Conservation (phyloP, 2,888 invertebrate genomes). For the Amblyjoppa proteus region DNA sequence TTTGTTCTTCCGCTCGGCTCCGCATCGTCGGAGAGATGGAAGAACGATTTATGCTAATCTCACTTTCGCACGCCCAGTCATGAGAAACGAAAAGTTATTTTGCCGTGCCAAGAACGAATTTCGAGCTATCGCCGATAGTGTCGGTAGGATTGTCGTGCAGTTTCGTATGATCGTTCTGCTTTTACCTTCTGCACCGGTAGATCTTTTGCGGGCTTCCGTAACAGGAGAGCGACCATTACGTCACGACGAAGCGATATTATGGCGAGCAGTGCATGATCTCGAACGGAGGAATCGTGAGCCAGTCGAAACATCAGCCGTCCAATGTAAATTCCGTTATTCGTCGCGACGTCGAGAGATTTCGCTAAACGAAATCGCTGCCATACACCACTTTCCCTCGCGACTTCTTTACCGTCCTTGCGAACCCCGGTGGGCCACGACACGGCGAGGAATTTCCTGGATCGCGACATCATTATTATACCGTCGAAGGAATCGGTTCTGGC, state of each 20-base stretch:
- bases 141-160: constrained; percentile 14
- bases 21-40: constrained; percentile 37
- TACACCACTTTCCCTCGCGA: constrained; percentile 47
- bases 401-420: constrained; percentile 26
- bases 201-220: constrained; percentile 31
- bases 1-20: background rate
- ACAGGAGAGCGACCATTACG: constrained; percentile 70
- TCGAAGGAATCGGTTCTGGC: constrained; percentile 15
- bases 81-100: constrained; percentile 60
- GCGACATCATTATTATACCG: constrained; percentile 55
- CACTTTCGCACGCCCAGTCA: constrained; percentile 75
- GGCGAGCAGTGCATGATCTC: constrained; percentile 21
- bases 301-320: constrained; percentile 44
- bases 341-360: constrained; percentile 33
- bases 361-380: constrained; percentile 42
- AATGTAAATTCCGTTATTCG: constrained; percentile 54
- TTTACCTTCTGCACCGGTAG: constrained; percentile 39
- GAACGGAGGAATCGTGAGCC: constrained; percentile 45
- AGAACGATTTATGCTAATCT: constrained; percentile 78
- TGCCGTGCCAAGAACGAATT: constrained; percentile 67
- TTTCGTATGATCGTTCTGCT: constrained; percentile 30
- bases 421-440: constrained; percentile 20
- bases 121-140: constrained; percentile 67
- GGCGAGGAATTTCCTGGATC: constrained; percentile 46
- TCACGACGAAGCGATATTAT: constrained; percentile 67